phyloP scores from a whole-genome alignment of 2,888 invertebrate genomes.

The Dione juno region DNA sequence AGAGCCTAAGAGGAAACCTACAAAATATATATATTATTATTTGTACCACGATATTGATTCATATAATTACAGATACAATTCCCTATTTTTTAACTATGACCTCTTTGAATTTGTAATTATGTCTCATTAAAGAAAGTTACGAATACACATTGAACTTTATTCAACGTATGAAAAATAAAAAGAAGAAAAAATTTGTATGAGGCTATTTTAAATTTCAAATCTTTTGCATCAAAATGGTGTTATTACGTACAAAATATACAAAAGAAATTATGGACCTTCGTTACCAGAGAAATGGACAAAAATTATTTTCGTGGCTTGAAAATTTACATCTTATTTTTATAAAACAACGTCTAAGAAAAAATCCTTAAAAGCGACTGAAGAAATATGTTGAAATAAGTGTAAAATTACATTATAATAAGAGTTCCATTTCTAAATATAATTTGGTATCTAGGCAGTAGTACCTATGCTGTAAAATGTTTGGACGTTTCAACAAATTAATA shows the following conservation, averaged over 20 bases:
- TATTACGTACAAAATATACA: constrained; percentile 1
- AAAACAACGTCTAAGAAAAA: constrained; percentile 9
- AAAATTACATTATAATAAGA: background rate
- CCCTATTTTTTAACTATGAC: too few relatives aligned
- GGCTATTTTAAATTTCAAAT: constrained; percentile 6
- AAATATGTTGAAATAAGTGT: constrained; percentile 4
- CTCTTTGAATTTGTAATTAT: too few relatives aligned
- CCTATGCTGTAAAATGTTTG: background rate
- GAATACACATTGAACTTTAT: too few relatives aligned
- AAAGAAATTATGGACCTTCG: constrained; percentile 5
- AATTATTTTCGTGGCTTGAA: constrained; percentile 17
- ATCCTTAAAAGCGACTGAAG: background rate
- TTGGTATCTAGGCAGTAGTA: constrained; percentile 1
- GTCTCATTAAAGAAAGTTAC: too few relatives aligned
- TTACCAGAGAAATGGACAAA: constrained; percentile 18
- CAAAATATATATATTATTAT: constrained; percentile 1
- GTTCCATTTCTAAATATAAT: background rate
- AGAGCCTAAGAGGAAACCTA: constrained; percentile 69
- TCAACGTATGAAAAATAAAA: too few relatives aligned
- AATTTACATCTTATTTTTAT: constrained; percentile 28
- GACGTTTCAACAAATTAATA: constrained; percentile 9
- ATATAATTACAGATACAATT: too few relatives aligned
- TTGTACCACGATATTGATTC: background rate
- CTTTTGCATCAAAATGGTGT: background rate
- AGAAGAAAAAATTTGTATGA: background rate